Evolutionary conservation across 53 echinoderm and acorn worm species (phyloP).

Genomic region (Hippasteria phrygiana): DNA sequence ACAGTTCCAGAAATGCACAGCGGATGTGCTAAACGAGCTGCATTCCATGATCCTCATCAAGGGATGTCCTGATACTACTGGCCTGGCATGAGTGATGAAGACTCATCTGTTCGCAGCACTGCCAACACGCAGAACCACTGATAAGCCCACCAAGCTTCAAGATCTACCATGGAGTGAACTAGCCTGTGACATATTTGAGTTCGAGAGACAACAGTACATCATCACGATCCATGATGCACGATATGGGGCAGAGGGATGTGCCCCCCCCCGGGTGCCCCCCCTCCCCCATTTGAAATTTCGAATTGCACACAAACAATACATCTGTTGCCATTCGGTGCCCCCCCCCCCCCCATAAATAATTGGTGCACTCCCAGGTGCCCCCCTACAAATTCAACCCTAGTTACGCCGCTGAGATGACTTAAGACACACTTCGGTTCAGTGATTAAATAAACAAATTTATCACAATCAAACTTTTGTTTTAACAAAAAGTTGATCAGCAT

Average conservation of each 20-base stretch:
- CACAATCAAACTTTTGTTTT: too few species aligned
- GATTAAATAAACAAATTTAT: not conserved
- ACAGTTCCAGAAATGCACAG: slow-evolving; percentile 67
- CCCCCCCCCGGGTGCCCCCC: too few species aligned
- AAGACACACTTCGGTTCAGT: not conserved
- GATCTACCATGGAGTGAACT: slow-evolving; percentile 58
- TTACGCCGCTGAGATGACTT: too few species aligned
- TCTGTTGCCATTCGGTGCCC: too few species aligned
- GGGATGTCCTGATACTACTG: slow-evolving; percentile 85
- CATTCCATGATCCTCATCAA: slow-evolving; percentile 63
- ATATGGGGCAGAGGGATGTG: too few species aligned
- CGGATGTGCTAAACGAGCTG: slow-evolving; percentile 71
- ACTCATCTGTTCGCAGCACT: slow-evolving; percentile 53
- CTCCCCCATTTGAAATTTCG: too few species aligned
- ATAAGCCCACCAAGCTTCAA: slow-evolving; percentile 30
- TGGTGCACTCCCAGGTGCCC: too few species aligned
- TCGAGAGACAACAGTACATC: slow-evolving; percentile 49
- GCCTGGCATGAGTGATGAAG: slow-evolving; percentile 58
- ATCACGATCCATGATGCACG: too few species aligned
- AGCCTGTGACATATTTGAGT: slow-evolving; percentile 47
- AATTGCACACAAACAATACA: not conserved
- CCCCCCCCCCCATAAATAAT: not conserved
- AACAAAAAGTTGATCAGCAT: too few species aligned
- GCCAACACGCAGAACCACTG: slow-evolving; percentile 35
- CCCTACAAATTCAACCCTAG: too few species aligned